A percentile compares a stretch with the other conserved stretches of the same genome.
phyloP scores from a whole-genome alignment of 2,888 invertebrate species.

The Candidula unifasciata region DNA sequence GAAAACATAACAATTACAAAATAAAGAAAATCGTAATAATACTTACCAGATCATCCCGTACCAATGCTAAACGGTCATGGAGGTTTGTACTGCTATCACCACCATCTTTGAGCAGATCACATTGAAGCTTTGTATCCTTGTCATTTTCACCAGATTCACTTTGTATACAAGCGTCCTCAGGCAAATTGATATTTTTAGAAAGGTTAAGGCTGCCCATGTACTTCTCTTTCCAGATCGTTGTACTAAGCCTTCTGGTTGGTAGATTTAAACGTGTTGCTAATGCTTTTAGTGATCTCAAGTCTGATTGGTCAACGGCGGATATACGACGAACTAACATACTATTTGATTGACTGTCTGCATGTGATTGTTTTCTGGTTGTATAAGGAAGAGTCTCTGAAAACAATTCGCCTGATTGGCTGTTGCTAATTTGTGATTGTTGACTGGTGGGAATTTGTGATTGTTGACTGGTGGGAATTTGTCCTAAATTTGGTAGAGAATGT shows the following conservation, averaged over 20 bases:
- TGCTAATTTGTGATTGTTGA: neutral
- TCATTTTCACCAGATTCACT: too few species aligned
- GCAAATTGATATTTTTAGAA: too few species aligned
- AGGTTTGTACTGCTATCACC: too few species aligned
- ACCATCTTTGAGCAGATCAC: too few species aligned
- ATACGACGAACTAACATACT: neutral
- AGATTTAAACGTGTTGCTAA: conserved; percentile 52
- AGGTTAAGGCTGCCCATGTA: conserved; percentile 30
- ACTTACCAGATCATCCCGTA: too few species aligned
- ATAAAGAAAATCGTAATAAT: neutral
- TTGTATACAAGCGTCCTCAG: too few species aligned
- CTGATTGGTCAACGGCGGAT: conserved; percentile 30
- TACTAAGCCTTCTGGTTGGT: conserved; percentile 53
- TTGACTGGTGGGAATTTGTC: too few species aligned
- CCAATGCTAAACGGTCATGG: too few species aligned
- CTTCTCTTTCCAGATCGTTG: conserved; percentile 51
- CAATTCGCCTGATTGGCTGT: neutral
- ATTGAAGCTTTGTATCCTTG: too few species aligned
- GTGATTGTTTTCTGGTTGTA: neutral
- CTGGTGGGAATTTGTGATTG: neutral
- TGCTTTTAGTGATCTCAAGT: conserved; percentile 25
- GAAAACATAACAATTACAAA: too few species aligned
- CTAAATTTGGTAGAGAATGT: too few species aligned
- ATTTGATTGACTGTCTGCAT: neutral
- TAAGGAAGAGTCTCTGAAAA: neutral